Conservation (phyloP, 2,888 invertebrate genomes). For the Macaria liturata region DNA sequence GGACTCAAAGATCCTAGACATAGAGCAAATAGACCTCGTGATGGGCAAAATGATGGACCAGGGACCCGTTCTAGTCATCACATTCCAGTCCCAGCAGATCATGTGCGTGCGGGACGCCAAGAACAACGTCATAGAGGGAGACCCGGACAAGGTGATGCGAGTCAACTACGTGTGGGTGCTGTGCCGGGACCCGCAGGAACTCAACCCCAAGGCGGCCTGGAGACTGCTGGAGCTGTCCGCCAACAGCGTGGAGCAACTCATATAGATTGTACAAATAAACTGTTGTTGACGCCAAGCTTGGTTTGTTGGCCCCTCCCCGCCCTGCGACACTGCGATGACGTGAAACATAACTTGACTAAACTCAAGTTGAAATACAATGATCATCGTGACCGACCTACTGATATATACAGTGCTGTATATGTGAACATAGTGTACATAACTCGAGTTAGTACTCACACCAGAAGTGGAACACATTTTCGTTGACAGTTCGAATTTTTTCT, state of each 20-base stretch:
- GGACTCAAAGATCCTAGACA: conserved; percentile 94
- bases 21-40: conserved; percentile 95
- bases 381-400: conserved; percentile 2
- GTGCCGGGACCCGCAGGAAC: conserved; percentile 96
- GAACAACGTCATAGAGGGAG: conserved; percentile 95
- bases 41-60: conserved; percentile 99
- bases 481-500: conserved; percentile 34
- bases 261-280: conserved; percentile 80
- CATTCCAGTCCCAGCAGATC: conserved; percentile 98
- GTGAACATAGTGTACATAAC: conserved; percentile 3
- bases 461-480: conserved; percentile 27
- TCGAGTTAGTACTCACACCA: conserved; percentile 6
- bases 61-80: conserved; percentile 97
- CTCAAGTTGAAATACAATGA: conserved; percentile 25
- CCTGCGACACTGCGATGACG: conserved; percentile 32
- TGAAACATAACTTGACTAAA: conserved; percentile 28
- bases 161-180: conserved; percentile 99
- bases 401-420: not conserved
- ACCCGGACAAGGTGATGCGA: conserved; percentile 96
- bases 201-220: conserved; percentile 98
- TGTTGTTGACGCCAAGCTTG: conserved; percentile 55
- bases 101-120: conserved; percentile 93
- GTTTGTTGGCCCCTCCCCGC: conserved; percentile 47
- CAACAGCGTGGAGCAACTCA: conserved; percentile 92
- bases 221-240: conserved; percentile 95